Percentiles rank a stretch among this genome's conserved stretches.
These are phyloP conservation scores for Lycaon pictus DNA, from an alignment of 2,113 vertebrate genomes.

Conservation along the genomic window DNA sequence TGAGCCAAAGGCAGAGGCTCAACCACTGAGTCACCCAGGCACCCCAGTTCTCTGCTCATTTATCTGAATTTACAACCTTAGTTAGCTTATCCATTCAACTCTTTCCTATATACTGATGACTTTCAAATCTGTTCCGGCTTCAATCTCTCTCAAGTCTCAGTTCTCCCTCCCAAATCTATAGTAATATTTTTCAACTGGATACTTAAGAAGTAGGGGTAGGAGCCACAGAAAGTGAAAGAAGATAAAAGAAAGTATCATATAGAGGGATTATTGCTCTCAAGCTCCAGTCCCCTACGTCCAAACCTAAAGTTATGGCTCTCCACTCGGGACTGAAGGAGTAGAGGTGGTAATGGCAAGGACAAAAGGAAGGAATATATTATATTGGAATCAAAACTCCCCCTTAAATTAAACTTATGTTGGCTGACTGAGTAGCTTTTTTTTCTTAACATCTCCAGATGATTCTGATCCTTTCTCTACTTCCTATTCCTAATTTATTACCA, in stretches of 20 bases:
- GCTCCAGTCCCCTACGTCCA: background rate
- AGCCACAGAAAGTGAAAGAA: background rate
- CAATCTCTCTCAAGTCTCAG: background rate
- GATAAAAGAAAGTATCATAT: background rate
- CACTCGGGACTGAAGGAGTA: background rate
- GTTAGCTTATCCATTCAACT: constrained; percentile 8
- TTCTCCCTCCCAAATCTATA: constrained; percentile 3
- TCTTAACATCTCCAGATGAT: background rate
- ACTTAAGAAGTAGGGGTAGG: background rate
- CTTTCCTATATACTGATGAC: background rate
- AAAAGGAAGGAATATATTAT: background rate
- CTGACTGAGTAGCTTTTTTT: background rate
- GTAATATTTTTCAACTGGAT: background rate
- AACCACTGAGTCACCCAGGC: no score
- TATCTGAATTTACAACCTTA: constrained; percentile 25
- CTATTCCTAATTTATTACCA: constrained; percentile 44
- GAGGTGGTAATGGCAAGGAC: background rate
- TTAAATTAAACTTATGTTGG: background rate
- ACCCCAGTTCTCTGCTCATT: background rate
- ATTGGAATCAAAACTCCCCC: background rate
- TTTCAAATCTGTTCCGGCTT: constrained; percentile 1
- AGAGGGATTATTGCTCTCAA: background rate
- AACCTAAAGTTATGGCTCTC: background rate
- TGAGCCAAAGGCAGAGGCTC: no score
- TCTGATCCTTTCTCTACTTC: background rate